Percentiles rank a stretch among this genome's conserved stretches.
phyloP scores from a whole-genome alignment of 1,140 invertebrate genomes.

The Onthophagus taurus region DNA sequence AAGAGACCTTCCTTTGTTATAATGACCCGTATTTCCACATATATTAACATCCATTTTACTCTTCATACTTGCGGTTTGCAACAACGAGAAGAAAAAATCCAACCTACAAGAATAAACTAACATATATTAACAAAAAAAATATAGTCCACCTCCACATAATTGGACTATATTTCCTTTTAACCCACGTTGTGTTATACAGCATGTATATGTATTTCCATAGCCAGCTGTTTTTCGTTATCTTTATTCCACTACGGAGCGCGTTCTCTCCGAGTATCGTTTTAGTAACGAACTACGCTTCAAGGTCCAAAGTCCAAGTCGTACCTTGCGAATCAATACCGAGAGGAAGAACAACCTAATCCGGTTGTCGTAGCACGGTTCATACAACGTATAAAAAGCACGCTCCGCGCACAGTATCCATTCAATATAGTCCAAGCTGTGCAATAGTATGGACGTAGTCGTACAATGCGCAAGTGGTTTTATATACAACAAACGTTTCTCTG shows the following conservation, averaged over 20 bases:
- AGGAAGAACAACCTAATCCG: background rate
- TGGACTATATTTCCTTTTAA: too few relatives aligned
- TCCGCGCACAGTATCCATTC: slow-evolving; percentile 19
- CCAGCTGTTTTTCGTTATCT: slow-evolving; percentile 10
- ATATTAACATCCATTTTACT: too few relatives aligned
- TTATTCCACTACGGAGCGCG: background rate
- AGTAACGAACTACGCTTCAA: background rate
- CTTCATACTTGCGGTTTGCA: too few relatives aligned
- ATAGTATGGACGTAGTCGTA: slow-evolving; percentile 28
- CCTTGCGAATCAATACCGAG: background rate
- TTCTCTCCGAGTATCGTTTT: background rate
- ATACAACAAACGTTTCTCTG: slow-evolving; percentile 24
- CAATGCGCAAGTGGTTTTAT: slow-evolving; percentile 27
- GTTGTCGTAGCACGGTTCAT: background rate
- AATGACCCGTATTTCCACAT: too few relatives aligned
- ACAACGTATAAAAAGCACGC: slow-evolving; percentile 3
- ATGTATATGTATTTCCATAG: too few relatives aligned
- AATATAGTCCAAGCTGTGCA: slow-evolving; percentile 26
- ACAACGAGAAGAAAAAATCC: too few relatives aligned
- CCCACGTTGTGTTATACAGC: too few relatives aligned
- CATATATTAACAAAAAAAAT: too few relatives aligned
- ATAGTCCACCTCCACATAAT: too few relatives aligned
- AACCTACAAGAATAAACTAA: too few relatives aligned
- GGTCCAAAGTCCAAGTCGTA: slow-evolving; percentile 11
- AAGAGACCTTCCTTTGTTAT: too few relatives aligned